Conservation (phyloP, 2,113 vertebrate genomes). For the Hoplias malabaricus region DNA sequence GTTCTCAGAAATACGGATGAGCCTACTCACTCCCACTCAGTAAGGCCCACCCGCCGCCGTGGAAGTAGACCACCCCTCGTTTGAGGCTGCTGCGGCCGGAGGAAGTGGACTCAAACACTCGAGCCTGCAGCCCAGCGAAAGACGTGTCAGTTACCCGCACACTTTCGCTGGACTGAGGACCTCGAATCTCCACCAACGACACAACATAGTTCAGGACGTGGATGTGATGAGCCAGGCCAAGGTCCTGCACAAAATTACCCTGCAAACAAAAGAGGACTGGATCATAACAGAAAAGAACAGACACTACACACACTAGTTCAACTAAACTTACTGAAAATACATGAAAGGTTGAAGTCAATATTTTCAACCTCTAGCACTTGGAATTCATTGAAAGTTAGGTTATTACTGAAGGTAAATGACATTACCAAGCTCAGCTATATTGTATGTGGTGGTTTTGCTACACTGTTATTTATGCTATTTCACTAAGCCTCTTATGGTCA, state of each 20-base stretch:
- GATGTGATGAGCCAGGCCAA: conserved; percentile 84
- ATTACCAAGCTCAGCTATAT: too few species aligned
- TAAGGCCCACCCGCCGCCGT: conserved; percentile 93
- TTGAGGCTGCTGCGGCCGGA: conserved; percentile 62
- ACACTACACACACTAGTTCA: background rate
- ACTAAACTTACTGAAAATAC: too few species aligned
- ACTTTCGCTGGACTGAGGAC: conserved; percentile 68
- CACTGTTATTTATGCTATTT: too few species aligned
- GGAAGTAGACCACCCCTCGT: conserved; percentile 86
- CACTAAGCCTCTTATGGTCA: too few species aligned
- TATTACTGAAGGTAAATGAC: too few species aligned
- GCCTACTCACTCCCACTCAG: conserved; percentile 84
- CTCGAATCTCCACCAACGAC: conserved; percentile 77
- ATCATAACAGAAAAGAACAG: background rate
- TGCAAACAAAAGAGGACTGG: conserved; percentile 55
- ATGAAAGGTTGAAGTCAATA: too few species aligned
- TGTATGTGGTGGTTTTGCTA: too few species aligned
- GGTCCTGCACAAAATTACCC: conserved; percentile 81
- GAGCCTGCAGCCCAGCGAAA: conserved; percentile 82
- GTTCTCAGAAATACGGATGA: background rate
- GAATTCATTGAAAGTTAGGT: too few species aligned
- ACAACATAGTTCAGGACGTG: conserved; percentile 80
- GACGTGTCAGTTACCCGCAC: conserved; percentile 79
- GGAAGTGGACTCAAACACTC: conserved; percentile 80
- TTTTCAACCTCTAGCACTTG: too few species aligned